Percentiles rank a stretch among this genome's conserved stretches.
These are phyloP conservation scores for Zaprionus davidi DNA, from an alignment of 1,140 invertebrate species.

Conservation along the genomic window DNA sequence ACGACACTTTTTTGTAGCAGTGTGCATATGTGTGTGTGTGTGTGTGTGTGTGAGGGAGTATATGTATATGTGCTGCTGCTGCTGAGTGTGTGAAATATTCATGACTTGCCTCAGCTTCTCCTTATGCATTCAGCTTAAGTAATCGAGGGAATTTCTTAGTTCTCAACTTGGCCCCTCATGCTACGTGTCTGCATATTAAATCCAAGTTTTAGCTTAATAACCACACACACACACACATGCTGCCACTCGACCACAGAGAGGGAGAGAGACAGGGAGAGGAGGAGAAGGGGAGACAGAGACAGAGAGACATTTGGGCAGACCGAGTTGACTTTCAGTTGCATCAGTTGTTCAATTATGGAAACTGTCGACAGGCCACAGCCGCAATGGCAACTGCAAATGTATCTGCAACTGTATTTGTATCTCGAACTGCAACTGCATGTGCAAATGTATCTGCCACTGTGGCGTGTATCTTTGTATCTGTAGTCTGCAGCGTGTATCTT, in stretches of 20 bases:
- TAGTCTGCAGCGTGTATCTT: background rate
- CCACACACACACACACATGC: conserved; percentile 19
- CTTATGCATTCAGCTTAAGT: conserved; percentile 34
- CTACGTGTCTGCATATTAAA: conserved; percentile 39
- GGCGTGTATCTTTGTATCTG: background rate
- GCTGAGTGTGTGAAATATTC: conserved; percentile 61
- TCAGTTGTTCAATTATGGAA: conserved; percentile 31
- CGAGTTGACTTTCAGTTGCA: conserved; percentile 22
- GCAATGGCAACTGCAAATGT: conserved; percentile 12
- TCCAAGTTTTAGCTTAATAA: conserved; percentile 18
- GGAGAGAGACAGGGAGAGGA: background rate
- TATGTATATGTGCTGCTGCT: background rate
- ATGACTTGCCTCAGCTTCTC: conserved; percentile 46
- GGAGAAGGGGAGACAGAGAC: background rate
- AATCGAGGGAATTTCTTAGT: conserved; percentile 44
- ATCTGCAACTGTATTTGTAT: background rate
- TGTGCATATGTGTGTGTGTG: conserved; percentile 30
- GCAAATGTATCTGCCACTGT: background rate
- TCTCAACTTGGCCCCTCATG: conserved; percentile 12
- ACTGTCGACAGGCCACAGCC: conserved; percentile 21
- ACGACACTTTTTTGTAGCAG: conserved; percentile 42
- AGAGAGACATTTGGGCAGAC: background rate
- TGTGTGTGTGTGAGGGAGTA: background rate
- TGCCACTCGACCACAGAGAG: background rate
- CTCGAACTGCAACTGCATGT: background rate